Evolutionary conservation across 1,140 invertebrate species (phyloP), one percentile per base, ranked within the genome.

Genomic region (Eciton burchellii): DNA sequence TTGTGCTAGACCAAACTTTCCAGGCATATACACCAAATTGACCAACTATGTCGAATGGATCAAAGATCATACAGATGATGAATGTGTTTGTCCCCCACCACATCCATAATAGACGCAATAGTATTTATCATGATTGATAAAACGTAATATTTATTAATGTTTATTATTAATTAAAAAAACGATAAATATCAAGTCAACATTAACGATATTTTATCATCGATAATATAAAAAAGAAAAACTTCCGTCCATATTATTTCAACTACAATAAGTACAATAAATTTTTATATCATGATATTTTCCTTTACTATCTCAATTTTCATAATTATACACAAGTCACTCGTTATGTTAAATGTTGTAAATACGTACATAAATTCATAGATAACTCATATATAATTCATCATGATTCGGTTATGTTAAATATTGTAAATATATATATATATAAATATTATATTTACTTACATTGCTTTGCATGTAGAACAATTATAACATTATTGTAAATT

Each of bases 21-120:
- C 97, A 0, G 97, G 97, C 6, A 95, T 97, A 5, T 97, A 97
- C 87, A 97, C 97, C 0, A 95, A 96, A 86, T 94, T 97, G 0
- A 95, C 94, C 1, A 95, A 96, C 63, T 97, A 97, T 89, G 88
- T 97, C 19, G 95, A 95, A 3, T 98, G 96, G 96, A 94, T 97
- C 3, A 90, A 94, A 29, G 93, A 94, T 56, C 89, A 94, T 47
- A 88, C 95, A 5, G 90, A 93, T 1, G 94, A 92, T 24, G 94
- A 95, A 88, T 96, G 95, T 84, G 82, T 95, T 1, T 96, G 95
- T 83, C 92, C 93, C 14, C 92, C 93, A 4, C 90, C 91, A 0
- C 84, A 43, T 72, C 74, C 62, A 73, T 59, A 84, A 47, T 84
- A 63, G 84, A 52, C 19, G 2, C 35, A 35, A 6, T n/a, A 41